These are phyloP conservation scores for Numenius arquata DNA, from an alignment of 2,113 vertebrate species.

Conservation along the genomic window DNA sequence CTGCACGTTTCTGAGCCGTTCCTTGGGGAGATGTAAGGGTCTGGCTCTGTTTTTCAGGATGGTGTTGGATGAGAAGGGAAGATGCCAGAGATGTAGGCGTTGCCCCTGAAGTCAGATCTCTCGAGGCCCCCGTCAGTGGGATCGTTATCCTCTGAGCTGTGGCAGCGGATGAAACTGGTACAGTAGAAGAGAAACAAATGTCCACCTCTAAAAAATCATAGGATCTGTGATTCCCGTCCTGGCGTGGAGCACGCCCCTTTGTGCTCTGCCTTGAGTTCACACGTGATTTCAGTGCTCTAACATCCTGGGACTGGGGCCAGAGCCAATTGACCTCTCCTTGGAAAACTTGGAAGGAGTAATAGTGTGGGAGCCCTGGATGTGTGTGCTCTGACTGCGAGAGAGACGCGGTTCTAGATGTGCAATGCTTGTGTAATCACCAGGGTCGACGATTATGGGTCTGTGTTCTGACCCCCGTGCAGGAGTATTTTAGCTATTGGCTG, in stretches of 20 bases:
- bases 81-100: neutral
- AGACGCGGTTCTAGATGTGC: neutral
- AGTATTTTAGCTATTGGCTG: neutral
- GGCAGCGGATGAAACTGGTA: neutral
- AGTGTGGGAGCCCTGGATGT: neutral
- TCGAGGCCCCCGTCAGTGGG: neutral
- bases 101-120: neutral
- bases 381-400: neutral
- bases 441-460: neutral
- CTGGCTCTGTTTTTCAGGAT: neutral
- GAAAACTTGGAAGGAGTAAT: neutral
- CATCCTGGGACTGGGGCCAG: neutral
- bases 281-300: fast-evolving
- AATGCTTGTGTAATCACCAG: too few relatives aligned
- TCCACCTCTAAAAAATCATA: neutral
- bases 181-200: neutral
- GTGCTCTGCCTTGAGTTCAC: neutral
- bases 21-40: neutral
- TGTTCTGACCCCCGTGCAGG: neutral
- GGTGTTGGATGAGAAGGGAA: neutral
- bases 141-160: neutral
- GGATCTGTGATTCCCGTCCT: neutral
- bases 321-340: neutral
- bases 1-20: neutral
- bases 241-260: neutral